Percentiles rank a stretch among this genome's conserved stretches.
Evolutionary conservation across 2,888 invertebrate species (phyloP).

Genomic region (Syrista parreyssii): DNA sequence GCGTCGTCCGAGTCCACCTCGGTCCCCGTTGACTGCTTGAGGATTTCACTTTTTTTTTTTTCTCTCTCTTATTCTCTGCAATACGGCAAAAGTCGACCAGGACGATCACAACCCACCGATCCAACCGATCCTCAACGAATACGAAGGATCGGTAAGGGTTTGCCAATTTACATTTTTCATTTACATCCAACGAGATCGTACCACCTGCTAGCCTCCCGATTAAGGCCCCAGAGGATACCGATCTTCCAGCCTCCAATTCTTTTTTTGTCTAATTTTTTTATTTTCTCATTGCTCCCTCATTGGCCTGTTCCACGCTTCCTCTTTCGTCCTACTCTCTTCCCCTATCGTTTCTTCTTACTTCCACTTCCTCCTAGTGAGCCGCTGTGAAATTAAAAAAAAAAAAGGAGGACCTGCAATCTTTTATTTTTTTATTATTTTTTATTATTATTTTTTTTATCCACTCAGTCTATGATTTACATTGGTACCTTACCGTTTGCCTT

Average conservation of each 20-base stretch:
- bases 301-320: too few species aligned
- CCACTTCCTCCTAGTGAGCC: too few species aligned
- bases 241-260: too few species aligned
- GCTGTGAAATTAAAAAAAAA: too few species aligned
- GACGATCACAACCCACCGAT: conserved; percentile 7
- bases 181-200: conserved; percentile 41
- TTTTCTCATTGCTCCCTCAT: too few species aligned
- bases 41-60: neutral
- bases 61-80: conserved; percentile 40
- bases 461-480: neutral
- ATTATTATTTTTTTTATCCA: neutral
- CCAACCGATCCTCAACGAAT: conserved; percentile 7
- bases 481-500: too few species aligned
- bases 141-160: conserved; percentile 51
- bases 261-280: too few species aligned
- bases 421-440: too few species aligned
- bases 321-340: too few species aligned
- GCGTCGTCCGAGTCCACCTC: conserved; percentile 44
- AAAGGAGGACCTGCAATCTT: too few species aligned
- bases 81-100: conserved; percentile 45
- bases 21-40: conserved; percentile 22
- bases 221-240: too few species aligned
- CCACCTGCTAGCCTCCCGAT: conserved; percentile 20
- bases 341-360: too few species aligned
- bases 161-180: conserved; percentile 65